phyloP scores from a whole-genome alignment of 2,888 invertebrate genomes.

The Tupiocoris notatus region DNA sequence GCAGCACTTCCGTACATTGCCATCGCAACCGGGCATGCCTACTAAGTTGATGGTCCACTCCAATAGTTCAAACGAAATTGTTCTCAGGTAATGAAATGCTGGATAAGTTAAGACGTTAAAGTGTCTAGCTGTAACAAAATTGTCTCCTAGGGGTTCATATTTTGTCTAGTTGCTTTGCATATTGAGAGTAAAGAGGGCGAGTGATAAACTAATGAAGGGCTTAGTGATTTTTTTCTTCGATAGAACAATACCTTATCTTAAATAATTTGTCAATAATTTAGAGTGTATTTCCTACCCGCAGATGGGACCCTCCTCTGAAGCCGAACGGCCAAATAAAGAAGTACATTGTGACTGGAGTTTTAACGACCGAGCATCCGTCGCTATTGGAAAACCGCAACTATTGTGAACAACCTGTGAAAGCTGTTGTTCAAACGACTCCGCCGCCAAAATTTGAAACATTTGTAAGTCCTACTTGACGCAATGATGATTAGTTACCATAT shows the following conservation, averaged over 20 bases:
- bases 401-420: slow-evolving; percentile 29
- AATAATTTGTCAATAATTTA: no score
- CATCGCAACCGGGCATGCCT: slow-evolving; percentile 54
- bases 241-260: no score
- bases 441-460: slow-evolving; percentile 42
- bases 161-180: no score
- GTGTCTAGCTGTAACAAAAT: no score
- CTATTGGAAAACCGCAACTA: slow-evolving; percentile 37
- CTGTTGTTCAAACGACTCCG: neutral
- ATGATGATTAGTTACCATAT: neutral
- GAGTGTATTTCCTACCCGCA: slow-evolving; percentile 33
- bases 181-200: no score
- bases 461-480: slow-evolving; percentile 3
- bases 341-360: slow-evolving; percentile 56
- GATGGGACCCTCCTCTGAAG: slow-evolving; percentile 62
- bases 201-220: no score
- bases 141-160: no score
- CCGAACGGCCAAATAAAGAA: slow-evolving; percentile 63
- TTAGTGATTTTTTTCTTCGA: no score
- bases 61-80: slow-evolving; percentile 55
- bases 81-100: slow-evolving; percentile 55
- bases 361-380: slow-evolving; percentile 51
- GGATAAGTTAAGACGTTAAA: no score
- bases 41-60: slow-evolving; percentile 53
- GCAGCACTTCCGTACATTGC: slow-evolving; percentile 56